Conservation (phyloP, 1,140 invertebrate species). For the Ceratina japonica region DNA sequence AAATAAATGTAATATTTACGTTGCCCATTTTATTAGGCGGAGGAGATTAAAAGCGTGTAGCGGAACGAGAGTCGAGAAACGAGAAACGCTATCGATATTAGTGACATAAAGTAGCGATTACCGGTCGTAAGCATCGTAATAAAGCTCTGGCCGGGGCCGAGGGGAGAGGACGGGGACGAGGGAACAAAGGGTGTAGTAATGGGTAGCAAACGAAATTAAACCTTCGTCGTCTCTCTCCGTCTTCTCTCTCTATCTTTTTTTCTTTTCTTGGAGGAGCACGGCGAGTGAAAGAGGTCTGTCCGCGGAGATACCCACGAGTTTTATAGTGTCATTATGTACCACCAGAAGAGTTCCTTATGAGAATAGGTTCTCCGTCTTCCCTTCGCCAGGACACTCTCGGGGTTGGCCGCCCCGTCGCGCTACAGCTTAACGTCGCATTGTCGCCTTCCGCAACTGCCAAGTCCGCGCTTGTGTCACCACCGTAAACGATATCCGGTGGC, state of each 20-base stretch:
- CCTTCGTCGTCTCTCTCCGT: slow-evolving; percentile 19
- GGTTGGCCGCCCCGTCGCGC: slow-evolving; percentile 86
- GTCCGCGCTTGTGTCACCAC: slow-evolving; percentile 85
- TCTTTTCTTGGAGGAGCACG: background rate
- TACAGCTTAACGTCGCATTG: slow-evolving; percentile 89
- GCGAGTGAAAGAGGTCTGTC: slow-evolving; percentile 34
- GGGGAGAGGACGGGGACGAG: background rate
- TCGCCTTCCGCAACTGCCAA: slow-evolving; percentile 89
- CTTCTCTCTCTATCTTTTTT: background rate
- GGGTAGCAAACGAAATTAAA: slow-evolving; percentile 50
- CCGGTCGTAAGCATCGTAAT: slow-evolving; percentile 28
- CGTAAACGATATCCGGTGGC: slow-evolving; percentile 87
- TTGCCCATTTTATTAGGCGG: too few species aligned
- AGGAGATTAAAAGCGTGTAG: too few species aligned
- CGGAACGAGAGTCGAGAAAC: too few species aligned
- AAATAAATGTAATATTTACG: too few species aligned
- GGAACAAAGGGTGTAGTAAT: slow-evolving; percentile 21
- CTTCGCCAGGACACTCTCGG: slow-evolving; percentile 86
- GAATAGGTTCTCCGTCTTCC: slow-evolving; percentile 85
- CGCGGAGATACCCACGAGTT: slow-evolving; percentile 38
- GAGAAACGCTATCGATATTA: background rate
- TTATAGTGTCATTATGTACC: slow-evolving; percentile 60
- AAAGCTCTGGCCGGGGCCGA: background rate
- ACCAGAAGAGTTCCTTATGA: slow-evolving; percentile 81
- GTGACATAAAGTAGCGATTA: slow-evolving; percentile 13